Evolutionary conservation across 1,140 invertebrate genomes (phyloP).

Genomic region (Elysia chlorotica): DNA sequence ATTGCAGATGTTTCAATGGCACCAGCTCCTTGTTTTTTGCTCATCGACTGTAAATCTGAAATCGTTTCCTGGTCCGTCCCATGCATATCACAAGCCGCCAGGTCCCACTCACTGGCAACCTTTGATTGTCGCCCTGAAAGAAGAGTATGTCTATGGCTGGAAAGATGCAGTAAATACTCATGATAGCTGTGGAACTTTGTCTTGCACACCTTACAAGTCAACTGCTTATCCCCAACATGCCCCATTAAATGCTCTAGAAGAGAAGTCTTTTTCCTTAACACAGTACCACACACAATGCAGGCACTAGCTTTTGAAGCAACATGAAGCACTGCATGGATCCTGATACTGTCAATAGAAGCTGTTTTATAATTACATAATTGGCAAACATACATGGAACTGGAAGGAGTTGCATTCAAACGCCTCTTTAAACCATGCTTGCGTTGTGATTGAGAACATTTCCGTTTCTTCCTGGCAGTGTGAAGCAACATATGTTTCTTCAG

Average conservation of each 20-base stretch:
- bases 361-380: conserved; percentile 3
- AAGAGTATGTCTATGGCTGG: not conserved
- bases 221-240: not conserved
- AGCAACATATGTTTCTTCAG: no score
- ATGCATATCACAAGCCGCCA: not conserved
- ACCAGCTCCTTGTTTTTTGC: not conserved
- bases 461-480: no score
- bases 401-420: no score
- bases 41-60: not conserved
- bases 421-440: no score
- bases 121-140: not conserved
- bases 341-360: conserved; percentile 12
- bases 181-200: conserved; percentile 2
- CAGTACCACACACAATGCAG: conserved; percentile 10
- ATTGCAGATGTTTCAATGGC: not conserved
- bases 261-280: not conserved
- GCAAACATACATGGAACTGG: no score
- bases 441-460: no score
- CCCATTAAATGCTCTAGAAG: conserved; percentile 8
- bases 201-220: conserved; percentile 1
- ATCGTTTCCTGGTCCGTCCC: not conserved
- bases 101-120: not conserved
- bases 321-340: conserved; percentile 14
- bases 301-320: not conserved
- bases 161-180: conserved; percentile 9